Evolutionary conservation across 2,888 invertebrate species (phyloP).

Genomic region (Leptogaster cylindrica): DNA sequence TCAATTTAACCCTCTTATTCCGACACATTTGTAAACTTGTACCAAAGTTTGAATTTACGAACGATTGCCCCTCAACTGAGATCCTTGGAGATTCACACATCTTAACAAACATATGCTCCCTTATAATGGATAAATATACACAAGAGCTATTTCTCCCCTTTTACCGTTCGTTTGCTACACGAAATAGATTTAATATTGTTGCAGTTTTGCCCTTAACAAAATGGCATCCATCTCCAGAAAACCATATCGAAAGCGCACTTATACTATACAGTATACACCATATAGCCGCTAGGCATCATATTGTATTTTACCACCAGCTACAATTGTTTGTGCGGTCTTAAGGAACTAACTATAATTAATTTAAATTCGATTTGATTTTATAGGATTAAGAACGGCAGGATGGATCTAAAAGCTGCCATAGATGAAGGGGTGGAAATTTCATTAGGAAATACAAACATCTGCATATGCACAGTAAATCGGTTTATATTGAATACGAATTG

Average conservation of each 20-base stretch:
- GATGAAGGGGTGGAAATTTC: no score
- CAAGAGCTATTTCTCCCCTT: background rate
- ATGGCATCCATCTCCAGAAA: no score
- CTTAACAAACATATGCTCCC: constrained; percentile 27
- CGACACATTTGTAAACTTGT: constrained; percentile 29
- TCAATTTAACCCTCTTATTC: constrained; percentile 33
- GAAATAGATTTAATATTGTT: no score
- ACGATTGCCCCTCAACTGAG: background rate
- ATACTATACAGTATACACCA: no score
- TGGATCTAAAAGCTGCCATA: no score
- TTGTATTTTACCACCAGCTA: background rate
- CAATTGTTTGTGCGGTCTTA: background rate
- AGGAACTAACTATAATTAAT: constrained; percentile 25
- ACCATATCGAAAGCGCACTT: no score
- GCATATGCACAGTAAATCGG: no score
- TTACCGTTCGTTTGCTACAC: no score
- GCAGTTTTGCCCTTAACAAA: no score
- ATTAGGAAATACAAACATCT: no score
- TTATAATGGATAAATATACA: constrained; percentile 29
- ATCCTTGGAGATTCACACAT: constrained; percentile 7
- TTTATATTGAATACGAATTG: no score
- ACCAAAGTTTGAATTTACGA: background rate
- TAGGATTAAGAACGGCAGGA: background rate
- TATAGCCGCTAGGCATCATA: constrained; percentile 1
- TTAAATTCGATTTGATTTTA: constrained; percentile 25